Evolutionary conservation across 37 sponge, comb jelly and placozoan species (phyloP).

Genomic region (Theonella swinhoei): DNA sequence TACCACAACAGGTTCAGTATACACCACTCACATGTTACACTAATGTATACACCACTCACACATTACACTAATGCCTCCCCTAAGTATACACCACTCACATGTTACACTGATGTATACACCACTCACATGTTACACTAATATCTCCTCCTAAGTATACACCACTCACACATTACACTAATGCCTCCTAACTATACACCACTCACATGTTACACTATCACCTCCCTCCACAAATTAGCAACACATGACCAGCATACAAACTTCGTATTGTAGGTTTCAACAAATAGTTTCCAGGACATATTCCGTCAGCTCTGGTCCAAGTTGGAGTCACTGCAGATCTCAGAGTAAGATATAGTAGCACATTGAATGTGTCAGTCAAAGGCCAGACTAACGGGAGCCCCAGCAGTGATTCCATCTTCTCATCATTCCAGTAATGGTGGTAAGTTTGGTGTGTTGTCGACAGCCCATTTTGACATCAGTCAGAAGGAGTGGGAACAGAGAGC

Average conservation of each 20-base stretch:
- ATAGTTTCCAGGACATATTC: not conserved
- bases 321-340: not conserved
- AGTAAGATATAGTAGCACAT: not conserved
- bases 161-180: not conserved
- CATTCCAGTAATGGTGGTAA: not conserved
- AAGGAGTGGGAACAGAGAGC: constrained; percentile 5
- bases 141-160: too few species aligned
- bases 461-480: not conserved
- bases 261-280: too few species aligned
- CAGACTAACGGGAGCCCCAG: too few species aligned
- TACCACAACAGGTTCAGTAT: not conserved
- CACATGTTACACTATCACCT: too few species aligned
- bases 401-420: not conserved
- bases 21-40: not conserved
- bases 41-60: too few species aligned
- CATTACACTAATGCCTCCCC: too few species aligned
- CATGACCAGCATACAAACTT: not conserved
- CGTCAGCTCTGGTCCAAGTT: not conserved
- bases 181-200: too few species aligned
- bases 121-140: too few species aligned
- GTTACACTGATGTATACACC: too few species aligned
- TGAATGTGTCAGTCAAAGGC: too few species aligned
- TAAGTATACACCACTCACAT: not conserved
- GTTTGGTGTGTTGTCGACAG: constrained; percentile 16
- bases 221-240: too few species aligned